Evolutionary conservation across 2,888 invertebrate genomes (phyloP).

Genomic region (Atethmia centrago): DNA sequence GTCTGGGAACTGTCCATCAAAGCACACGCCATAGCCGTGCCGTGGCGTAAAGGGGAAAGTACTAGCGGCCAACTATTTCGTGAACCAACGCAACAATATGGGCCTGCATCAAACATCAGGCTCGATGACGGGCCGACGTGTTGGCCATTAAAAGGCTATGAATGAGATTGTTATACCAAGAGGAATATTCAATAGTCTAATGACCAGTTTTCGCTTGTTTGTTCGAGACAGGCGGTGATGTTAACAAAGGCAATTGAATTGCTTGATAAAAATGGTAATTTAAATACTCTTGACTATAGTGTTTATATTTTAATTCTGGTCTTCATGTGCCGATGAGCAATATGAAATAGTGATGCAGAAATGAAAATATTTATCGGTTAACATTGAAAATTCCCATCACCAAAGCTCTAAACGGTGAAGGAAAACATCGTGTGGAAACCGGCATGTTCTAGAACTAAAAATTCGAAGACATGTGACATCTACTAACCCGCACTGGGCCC

Average conservation of each 20-base stretch:
- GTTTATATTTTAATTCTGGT: neutral
- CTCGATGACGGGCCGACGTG: slow-evolving; percentile 48
- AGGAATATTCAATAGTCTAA: slow-evolving; percentile 19
- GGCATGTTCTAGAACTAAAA: no score
- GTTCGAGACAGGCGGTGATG: neutral
- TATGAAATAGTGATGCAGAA: neutral
- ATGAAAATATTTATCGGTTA: neutral
- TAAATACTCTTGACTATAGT: neutral
- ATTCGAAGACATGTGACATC: no score
- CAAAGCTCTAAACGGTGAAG: no score
- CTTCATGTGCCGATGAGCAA: neutral
- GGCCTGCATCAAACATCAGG: slow-evolving; percentile 55
- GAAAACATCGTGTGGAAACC: no score
- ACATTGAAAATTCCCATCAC: no score
- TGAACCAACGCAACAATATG: slow-evolving; percentile 39
- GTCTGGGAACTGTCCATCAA: slow-evolving; percentile 41
- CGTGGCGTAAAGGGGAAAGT: slow-evolving; percentile 40
- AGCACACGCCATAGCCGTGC: slow-evolving; percentile 7
- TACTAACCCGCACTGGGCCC: no score
- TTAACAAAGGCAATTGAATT: neutral
- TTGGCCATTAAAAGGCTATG: slow-evolving; percentile 39
- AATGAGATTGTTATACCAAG: slow-evolving; percentile 31
- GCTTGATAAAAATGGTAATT: neutral
- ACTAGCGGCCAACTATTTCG: slow-evolving; percentile 40
- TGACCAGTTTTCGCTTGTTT: slow-evolving; percentile 29